phyloP scores from a whole-genome alignment of 2,113 vertebrate genomes.

The Perca flavescens region DNA sequence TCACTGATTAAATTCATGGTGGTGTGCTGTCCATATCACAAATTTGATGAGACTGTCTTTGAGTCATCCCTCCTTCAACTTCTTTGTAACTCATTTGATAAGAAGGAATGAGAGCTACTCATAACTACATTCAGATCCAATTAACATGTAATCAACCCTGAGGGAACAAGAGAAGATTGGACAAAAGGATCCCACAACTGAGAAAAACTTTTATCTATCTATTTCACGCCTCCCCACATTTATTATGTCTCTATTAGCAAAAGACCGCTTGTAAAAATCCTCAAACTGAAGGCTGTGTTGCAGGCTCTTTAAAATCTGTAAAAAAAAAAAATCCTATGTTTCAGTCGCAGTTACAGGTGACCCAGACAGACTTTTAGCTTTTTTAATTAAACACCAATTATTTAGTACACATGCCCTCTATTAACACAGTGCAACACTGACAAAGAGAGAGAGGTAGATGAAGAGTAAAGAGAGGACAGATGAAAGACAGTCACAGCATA shows the following conservation, averaged over 20 bases:
- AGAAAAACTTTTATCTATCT: slow-evolving; percentile 6
- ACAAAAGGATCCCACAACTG: slow-evolving; percentile 7
- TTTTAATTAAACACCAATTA: slow-evolving; percentile 55
- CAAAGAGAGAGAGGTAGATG: slow-evolving; percentile 30
- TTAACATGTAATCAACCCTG: slow-evolving; percentile 52
- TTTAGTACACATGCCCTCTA: slow-evolving; percentile 27
- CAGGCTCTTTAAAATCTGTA: background rate
- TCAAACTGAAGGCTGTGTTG: background rate
- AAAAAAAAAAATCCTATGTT: background rate
- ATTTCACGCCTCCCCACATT: background rate
- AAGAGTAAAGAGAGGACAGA: slow-evolving; percentile 17
- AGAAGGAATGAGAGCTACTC: slow-evolving; percentile 25
- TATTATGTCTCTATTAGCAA: background rate
- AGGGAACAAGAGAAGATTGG: background rate
- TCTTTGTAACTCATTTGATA: slow-evolving; percentile 20
- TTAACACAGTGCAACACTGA: slow-evolving; percentile 16
- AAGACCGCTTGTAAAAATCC: slow-evolving; percentile 10
- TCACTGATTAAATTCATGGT: background rate
- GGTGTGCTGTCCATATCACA: background rate
- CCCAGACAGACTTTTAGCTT: background rate
- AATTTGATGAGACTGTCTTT: slow-evolving; percentile 10
- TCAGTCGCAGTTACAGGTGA: background rate
- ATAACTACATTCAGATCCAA: slow-evolving; percentile 36
- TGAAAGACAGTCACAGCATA: slow-evolving; percentile 31
- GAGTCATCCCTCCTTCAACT: background rate